Conservation (phyloP, 2,888 invertebrate species). For the Acanthacorydalis orientalis region DNA sequence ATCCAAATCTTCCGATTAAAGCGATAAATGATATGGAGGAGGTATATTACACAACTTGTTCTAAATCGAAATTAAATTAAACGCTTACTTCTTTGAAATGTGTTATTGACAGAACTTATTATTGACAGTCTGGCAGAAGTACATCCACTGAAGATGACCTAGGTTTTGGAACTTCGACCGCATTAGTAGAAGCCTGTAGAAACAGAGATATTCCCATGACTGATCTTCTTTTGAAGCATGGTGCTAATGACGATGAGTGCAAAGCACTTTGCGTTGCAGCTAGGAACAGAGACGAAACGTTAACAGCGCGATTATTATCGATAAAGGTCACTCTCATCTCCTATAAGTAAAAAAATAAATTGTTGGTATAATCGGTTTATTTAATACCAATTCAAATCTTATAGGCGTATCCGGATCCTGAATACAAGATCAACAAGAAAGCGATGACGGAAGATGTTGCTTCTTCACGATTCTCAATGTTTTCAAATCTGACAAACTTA, state of each 20-base stretch:
- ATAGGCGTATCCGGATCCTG: slow-evolving; percentile 75
- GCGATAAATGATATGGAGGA: slow-evolving; percentile 27
- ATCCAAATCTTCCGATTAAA: slow-evolving; percentile 57
- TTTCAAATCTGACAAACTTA: slow-evolving; percentile 36
- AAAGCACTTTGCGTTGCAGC: slow-evolving; percentile 66
- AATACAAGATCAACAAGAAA: slow-evolving; percentile 83
- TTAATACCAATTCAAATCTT: slow-evolving; percentile 6
- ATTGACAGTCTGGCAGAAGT: slow-evolving; percentile 18
- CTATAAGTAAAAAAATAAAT: neutral
- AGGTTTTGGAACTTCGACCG: slow-evolving; percentile 28
- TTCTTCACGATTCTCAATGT: slow-evolving; percentile 31
- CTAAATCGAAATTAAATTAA: no score
- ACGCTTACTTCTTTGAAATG: neutral
- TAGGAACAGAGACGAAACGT: slow-evolving; percentile 50
- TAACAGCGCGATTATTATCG: slow-evolving; percentile 68
- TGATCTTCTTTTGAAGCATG: slow-evolving; percentile 59
- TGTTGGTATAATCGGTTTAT: neutral
- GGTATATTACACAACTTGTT: slow-evolving; percentile 9
- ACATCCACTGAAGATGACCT: slow-evolving; percentile 28
- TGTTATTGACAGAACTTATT: neutral
- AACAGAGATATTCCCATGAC: slow-evolving; percentile 51
- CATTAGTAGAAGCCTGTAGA: slow-evolving; percentile 52
- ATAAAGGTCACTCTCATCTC: slow-evolving; percentile 35
- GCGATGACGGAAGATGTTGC: slow-evolving; percentile 51
- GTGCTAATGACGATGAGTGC: slow-evolving; percentile 77